phyloP scores from a whole-genome alignment of 2,888 invertebrate species.

The Sclerodermus sp. region DNA sequence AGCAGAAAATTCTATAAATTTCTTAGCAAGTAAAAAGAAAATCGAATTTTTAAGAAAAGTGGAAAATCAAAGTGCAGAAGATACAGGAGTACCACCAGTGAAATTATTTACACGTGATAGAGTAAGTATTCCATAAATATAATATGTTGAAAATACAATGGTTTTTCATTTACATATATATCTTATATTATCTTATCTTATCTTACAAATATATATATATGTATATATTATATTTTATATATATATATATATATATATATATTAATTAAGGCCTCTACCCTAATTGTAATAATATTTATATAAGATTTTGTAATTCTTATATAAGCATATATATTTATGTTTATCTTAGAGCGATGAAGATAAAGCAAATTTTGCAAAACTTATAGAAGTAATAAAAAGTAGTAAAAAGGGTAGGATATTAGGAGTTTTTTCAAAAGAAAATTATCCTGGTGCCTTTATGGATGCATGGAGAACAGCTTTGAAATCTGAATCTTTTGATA shows the following conservation, averaged over 20 bases:
- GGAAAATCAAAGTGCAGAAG: slow-evolving; percentile 77
- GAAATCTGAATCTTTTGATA: slow-evolving; percentile 78
- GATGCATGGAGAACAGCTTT: slow-evolving; percentile 84
- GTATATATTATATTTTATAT: not conserved
- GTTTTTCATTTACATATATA: not conserved
- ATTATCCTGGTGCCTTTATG: slow-evolving; percentile 90
- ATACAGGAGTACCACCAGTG: slow-evolving; percentile 79
- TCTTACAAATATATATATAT: not conserved
- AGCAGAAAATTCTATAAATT: slow-evolving; percentile 80
- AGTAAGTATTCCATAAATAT: slow-evolving; percentile 64
- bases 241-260: not conserved
- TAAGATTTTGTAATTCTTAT: not conserved
- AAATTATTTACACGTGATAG: slow-evolving; percentile 88
- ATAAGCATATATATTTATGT: not conserved
- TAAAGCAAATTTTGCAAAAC: slow-evolving; percentile 72
- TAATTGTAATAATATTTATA: not conserved
- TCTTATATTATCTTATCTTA: too few relatives aligned
- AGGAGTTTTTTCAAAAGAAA: slow-evolving; percentile 92
- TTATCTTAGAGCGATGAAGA: slow-evolving; percentile 79
- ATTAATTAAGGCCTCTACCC: not conserved
- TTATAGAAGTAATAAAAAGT: slow-evolving; percentile 79
- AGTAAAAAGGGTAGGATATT: slow-evolving; percentile 87
- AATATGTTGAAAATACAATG: too few relatives aligned
- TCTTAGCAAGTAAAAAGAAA: slow-evolving; percentile 96
- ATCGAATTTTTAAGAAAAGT: slow-evolving; percentile 93